A percentile compares a stretch with the other conserved stretches of the same genome.
Conservation (phyloP, 2,113 vertebrate species). For the Melospiza melodia region DNA sequence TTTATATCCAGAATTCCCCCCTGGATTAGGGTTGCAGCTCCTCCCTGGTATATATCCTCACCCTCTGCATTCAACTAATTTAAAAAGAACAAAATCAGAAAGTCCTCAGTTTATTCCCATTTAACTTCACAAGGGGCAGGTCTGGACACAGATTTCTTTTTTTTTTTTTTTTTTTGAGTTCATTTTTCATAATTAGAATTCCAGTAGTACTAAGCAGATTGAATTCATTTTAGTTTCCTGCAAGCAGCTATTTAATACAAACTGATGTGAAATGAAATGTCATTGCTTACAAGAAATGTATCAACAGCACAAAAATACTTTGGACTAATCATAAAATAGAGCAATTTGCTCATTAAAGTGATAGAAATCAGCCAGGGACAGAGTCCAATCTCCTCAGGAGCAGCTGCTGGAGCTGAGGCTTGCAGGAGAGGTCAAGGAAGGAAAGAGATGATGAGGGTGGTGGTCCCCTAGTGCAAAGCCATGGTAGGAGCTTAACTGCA, state of each 20-base stretch:
- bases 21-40: background rate
- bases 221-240: slow-evolving; percentile 19
- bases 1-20: background rate
- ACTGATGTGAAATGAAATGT: background rate
- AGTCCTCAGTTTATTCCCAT: background rate
- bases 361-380: background rate
- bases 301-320: background rate
- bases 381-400: background rate
- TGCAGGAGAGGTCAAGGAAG: background rate
- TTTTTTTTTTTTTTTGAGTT: background rate
- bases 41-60: background rate
- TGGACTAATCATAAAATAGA: background rate
- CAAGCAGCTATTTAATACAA: slow-evolving; percentile 1
- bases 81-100: background rate
- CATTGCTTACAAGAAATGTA: background rate
- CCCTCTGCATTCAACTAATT: background rate
- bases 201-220: background rate
- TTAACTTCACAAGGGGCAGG: background rate
- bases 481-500: background rate
- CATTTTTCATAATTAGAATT: slow-evolving; percentile 26
- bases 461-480: background rate
- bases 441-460: background rate
- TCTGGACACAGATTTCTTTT: background rate
- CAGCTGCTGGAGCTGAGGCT: background rate
- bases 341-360: background rate